Conservation (phyloP, 2,888 invertebrate species). For the Aleiodes alternator region DNA sequence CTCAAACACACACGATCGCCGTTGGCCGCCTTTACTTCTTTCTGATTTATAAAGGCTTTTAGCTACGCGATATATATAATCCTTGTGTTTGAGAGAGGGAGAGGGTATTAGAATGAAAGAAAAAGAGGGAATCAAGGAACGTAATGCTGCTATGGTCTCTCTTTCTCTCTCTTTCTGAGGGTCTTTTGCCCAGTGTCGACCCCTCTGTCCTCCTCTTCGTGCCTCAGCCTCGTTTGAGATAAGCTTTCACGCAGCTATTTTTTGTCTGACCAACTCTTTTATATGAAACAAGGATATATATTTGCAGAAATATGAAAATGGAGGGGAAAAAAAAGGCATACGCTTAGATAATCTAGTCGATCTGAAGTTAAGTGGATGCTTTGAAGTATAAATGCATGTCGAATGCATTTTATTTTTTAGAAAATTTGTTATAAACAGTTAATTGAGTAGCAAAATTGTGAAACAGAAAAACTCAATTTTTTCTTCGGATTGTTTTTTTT, state of each 20-base stretch:
- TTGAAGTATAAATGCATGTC: too few species aligned
- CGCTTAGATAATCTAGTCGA: too few species aligned
- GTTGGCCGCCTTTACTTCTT: slow-evolving; percentile 57
- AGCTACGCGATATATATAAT: slow-evolving; percentile 60
- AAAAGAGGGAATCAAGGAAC: slow-evolving; percentile 55
- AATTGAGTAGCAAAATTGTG: too few species aligned
- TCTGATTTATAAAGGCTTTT: slow-evolving; percentile 75
- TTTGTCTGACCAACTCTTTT: not conserved
- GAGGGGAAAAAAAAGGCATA: too few species aligned
- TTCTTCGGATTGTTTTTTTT: too few species aligned
- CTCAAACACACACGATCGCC: slow-evolving; percentile 66
- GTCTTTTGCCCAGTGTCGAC: not conserved
- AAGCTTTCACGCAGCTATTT: slow-evolving; percentile 41
- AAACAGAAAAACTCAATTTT: too few species aligned
- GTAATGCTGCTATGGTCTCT: slow-evolving; percentile 5
- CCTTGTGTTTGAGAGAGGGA: too few species aligned
- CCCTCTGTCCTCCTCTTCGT: too few species aligned
- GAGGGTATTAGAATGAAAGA: slow-evolving; percentile 1
- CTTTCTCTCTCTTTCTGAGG: not conserved
- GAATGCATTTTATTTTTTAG: too few species aligned
- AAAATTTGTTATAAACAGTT: too few species aligned
- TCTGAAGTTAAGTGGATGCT: too few species aligned
- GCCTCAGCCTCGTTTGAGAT: slow-evolving; percentile 12
- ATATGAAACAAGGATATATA: not conserved
- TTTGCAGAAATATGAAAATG: too few species aligned